Evolutionary conservation across 64 coral and sea anemone genomes (phyloP).

Genomic region (Stylophora pistillata): DNA sequence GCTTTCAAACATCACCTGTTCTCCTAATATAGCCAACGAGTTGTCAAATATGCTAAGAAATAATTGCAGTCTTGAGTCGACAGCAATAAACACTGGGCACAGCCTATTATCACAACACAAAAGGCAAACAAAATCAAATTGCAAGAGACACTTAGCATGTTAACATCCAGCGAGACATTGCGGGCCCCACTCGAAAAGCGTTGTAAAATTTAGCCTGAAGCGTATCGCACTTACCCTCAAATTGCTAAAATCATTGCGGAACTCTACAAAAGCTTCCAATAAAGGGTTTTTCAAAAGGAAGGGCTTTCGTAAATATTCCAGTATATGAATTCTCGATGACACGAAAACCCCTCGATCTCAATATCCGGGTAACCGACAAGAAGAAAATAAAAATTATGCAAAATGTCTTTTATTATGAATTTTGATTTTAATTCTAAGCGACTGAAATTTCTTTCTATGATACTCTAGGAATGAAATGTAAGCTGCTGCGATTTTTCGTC

Average conservation of each 20-base stretch:
- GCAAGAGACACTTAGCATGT: neutral
- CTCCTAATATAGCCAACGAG: conserved; percentile 21
- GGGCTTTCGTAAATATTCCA: neutral
- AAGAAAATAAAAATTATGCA: neutral
- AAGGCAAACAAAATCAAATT: conserved; percentile 33
- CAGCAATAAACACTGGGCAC: conserved; percentile 17
- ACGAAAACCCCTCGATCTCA: neutral
- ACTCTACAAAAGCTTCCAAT: neutral
- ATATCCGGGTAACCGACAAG: neutral
- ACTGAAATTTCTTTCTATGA: neutral
- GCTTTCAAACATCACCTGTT: conserved; percentile 4
- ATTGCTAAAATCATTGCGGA: neutral
- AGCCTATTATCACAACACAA: conserved; percentile 13
- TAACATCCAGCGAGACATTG: conserved; percentile 1
- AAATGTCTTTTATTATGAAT: neutral
- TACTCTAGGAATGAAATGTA: neutral
- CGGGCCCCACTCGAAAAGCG: neutral
- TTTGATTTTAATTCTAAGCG: neutral
- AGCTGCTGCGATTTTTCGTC: no score
- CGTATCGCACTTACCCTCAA: neutral
- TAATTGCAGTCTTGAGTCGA: conserved; percentile 24
- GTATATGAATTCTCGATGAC: no score
- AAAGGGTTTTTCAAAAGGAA: neutral
- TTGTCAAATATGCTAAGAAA: conserved; percentile 9
- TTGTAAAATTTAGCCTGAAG: neutral